Evolutionary conservation across 1,140 invertebrate genomes (phyloP).

Genomic region (Colletes gigas): DNA sequence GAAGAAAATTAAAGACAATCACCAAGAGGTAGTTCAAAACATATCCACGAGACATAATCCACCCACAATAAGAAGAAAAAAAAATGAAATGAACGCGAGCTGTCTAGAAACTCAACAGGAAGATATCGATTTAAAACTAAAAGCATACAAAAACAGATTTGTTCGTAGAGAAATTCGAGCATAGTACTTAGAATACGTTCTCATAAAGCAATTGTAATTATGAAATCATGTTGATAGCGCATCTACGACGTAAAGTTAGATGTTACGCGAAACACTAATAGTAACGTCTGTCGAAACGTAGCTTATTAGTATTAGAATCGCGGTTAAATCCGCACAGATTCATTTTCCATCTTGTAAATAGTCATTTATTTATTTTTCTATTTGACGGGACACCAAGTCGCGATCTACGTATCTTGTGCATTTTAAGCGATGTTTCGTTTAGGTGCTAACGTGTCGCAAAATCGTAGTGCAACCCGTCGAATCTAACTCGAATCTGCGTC

Average conservation of each 20-base stretch:
- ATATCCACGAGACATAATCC: constrained; percentile 66
- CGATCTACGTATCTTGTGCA: constrained; percentile 2
- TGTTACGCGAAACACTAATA: constrained; percentile 53
- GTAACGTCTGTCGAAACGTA: constrained; percentile 55
- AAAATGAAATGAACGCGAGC: background rate
- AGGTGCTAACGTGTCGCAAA: constrained; percentile 32
- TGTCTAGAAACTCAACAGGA: constrained; percentile 14
- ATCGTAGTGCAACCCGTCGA: constrained; percentile 53
- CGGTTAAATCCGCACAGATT: constrained; percentile 47
- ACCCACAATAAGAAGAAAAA: constrained; percentile 2
- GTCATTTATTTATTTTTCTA: constrained; percentile 77
- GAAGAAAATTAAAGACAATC: constrained; percentile 62
- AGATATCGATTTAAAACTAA: constrained; percentile 12
- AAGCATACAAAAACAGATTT: constrained; percentile 14
- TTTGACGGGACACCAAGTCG: constrained; percentile 58
- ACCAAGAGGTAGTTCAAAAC: constrained; percentile 59
- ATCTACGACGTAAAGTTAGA: constrained; percentile 53
- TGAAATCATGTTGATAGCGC: constrained; percentile 55
- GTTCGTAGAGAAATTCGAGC: constrained; percentile 46
- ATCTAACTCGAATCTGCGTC: constrained; percentile 63
- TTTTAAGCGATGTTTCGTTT: constrained; percentile 34
- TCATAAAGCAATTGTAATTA: constrained; percentile 61
- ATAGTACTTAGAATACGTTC: constrained; percentile 56
- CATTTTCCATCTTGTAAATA: constrained; percentile 75
- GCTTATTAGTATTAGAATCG: constrained; percentile 61